Evolutionary conservation across 2,888 invertebrate species (phyloP).

Genomic region (Hofmannophila pseudospretella): DNA sequence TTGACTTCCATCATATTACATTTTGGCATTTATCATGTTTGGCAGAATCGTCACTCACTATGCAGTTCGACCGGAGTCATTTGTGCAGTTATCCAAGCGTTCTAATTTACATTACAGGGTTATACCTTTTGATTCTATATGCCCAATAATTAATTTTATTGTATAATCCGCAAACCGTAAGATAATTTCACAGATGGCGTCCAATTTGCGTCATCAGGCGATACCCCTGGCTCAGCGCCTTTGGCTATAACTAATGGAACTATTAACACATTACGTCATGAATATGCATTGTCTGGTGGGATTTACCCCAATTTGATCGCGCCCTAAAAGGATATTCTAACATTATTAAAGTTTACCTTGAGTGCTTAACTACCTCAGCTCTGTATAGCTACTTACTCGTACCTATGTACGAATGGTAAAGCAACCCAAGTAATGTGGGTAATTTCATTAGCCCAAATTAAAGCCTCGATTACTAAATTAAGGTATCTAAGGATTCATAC

Average conservation of each 20-base stretch:
- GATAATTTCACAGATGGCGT: constrained; percentile 5
- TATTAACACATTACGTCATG: constrained; percentile 24
- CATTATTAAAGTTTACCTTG: background rate
- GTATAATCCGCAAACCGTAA: constrained; percentile 6
- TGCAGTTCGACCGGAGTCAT: too few species aligned
- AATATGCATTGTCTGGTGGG: constrained; percentile 23
- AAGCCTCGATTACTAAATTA: too few species aligned
- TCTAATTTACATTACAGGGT: too few species aligned
- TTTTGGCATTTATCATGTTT: too few species aligned
- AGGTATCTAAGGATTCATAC: too few species aligned
- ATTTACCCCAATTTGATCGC: constrained; percentile 3
- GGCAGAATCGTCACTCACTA: too few species aligned
- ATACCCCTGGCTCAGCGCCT: constrained; percentile 7
- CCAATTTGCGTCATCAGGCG: constrained; percentile 4
- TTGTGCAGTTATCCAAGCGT: too few species aligned
- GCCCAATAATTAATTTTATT: constrained; percentile 13
- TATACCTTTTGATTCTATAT: constrained; percentile 7
- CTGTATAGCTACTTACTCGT: too few species aligned
- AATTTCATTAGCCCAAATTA: too few species aligned
- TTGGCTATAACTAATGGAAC: constrained; percentile 14
- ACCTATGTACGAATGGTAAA: too few species aligned
- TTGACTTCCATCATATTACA: too few species aligned
- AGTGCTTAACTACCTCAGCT: background rate
- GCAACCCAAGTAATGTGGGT: too few species aligned
- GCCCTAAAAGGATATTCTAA: constrained; percentile 3